Evolutionary conservation across 2,888 invertebrate species (phyloP), one percentile per base, ranked within the genome.

Genomic region (Catocala nupta): DNA sequence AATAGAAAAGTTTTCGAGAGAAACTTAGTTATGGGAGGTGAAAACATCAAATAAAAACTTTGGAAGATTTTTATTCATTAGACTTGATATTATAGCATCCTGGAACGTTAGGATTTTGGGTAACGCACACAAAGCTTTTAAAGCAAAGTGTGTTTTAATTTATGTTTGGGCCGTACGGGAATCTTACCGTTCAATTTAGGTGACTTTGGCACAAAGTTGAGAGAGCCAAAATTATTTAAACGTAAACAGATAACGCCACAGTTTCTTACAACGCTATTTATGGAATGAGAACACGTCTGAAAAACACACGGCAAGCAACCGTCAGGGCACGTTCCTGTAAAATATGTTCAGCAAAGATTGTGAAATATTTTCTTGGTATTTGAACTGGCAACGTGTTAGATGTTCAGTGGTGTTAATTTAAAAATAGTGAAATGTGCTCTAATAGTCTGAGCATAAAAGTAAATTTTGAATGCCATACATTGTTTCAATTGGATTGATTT

Each of bases 21-120:
- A 70, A 47, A 78, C 66, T 80, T 80, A 77, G 57, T 75, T 69
- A 75, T 55, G 44, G 55, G 64, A 67, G 61, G 58, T 75, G 70
- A 74, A 81, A 80, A 77, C 72, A 81, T 81, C 69, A 60, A 70
- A 81, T 79, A 75, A 78, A 81, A 82, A 81, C 75, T 70, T 82
- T 63, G 49, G 36, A 64, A 76, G 67, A 73, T 80, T 81, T 81
- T 80, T 81, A 80, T 83, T 84, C 73, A 80, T 81, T 79, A 80
- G 51, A 71, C 73, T 78, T 71, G 67, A 78, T 83, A 76, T 77
- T 75, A 65, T 70, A 71, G 64, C 61, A 59, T 64, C 65, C 52
- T 39, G 39, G 52, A 77, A 75, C 54, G 73, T 74, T 48, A 50
- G 16, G 55, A 50, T 48, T 71, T 68, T 51, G 47, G 34, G 59